Percentiles rank a stretch among this genome's conserved stretches.
phyloP scores from a whole-genome alignment of 1,140 invertebrate genomes.

The Atopsyche davidsoni region DNA sequence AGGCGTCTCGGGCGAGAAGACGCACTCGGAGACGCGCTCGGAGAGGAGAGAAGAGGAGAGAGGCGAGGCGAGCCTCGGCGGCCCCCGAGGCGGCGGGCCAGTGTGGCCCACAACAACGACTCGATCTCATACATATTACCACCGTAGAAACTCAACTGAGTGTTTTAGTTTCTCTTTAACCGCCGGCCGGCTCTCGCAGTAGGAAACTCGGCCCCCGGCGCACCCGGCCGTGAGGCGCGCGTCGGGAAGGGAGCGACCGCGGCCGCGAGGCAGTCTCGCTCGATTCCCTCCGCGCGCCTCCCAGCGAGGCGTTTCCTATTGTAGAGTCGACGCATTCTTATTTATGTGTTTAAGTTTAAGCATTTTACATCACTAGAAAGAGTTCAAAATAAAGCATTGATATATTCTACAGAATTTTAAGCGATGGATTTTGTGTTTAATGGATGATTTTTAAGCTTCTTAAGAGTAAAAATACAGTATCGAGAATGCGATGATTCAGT shows the following conservation, averaged over 20 bases:
- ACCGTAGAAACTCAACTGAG: constrained; percentile 20
- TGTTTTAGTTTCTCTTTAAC: constrained; percentile 14
- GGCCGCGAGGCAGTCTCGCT: constrained; percentile 2
- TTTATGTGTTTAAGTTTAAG: too few relatives aligned
- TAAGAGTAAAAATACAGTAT: too few relatives aligned
- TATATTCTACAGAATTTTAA: too few relatives aligned
- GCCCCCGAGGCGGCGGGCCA: constrained; percentile 34
- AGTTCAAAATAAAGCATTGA: too few relatives aligned
- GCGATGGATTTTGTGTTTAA: too few relatives aligned
- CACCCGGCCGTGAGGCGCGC: background rate
- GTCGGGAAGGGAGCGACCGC: background rate
- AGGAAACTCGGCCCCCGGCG: constrained; percentile 13
- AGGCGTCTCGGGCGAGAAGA: too few relatives aligned
- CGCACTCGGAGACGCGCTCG: too few relatives aligned
- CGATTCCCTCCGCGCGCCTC: constrained; percentile 4
- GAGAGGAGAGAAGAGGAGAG: too few relatives aligned
- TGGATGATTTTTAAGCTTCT: too few relatives aligned
- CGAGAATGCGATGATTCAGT: too few relatives aligned
- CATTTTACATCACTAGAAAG: too few relatives aligned
- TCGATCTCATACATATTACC: constrained; percentile 55
- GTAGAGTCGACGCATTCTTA: constrained; percentile 20
- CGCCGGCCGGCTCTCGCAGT: constrained; percentile 23
- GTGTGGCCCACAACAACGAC: constrained; percentile 60
- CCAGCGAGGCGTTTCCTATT: constrained; percentile 20
- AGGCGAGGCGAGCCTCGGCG: constrained; percentile 9